Conservation (phyloP, 2,797 vertebrate genomes). For the Pitangus sulphuratus region DNA sequence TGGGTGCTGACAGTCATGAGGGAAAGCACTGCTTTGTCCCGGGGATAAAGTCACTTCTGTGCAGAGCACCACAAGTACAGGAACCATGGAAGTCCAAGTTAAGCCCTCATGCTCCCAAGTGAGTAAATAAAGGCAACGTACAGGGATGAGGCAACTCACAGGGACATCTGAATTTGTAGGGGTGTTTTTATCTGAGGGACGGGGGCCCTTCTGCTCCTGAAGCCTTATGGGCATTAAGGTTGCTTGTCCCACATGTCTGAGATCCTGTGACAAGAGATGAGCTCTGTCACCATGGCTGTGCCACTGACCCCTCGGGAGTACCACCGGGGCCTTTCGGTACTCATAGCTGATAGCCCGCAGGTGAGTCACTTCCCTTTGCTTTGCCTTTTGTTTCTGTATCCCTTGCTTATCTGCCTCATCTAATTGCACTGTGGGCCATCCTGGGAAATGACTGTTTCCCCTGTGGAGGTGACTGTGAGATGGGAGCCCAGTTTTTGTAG, state of each 20-base stretch:
- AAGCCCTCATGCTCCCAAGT: not conserved
- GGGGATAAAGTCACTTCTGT: not conserved
- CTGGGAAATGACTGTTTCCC: not conserved
- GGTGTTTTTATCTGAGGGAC: accelerated
- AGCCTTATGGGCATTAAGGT: not conserved
- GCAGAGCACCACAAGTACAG: not conserved
- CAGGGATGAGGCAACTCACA: accelerated
- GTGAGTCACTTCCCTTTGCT: constrained; percentile 43
- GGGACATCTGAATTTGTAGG: not conserved
- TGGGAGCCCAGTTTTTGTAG: not conserved
- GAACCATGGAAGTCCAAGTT: not conserved
- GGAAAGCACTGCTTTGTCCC: not conserved
- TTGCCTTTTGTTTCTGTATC: not conserved
- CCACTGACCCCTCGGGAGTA: not conserved
- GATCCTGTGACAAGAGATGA: not conserved
- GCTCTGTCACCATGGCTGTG: not conserved
- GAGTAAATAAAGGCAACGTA: not conserved
- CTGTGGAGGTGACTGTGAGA: not conserved
- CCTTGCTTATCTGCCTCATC: not conserved
- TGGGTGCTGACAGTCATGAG: not conserved
- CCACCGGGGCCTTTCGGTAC: not conserved
- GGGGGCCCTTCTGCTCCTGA: not conserved
- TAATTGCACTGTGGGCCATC: not conserved
- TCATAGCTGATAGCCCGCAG: not conserved
- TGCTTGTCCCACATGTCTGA: not conserved